Conservation (phyloP, 2,113 vertebrate species). For the Callocephalon fimbriatum region DNA sequence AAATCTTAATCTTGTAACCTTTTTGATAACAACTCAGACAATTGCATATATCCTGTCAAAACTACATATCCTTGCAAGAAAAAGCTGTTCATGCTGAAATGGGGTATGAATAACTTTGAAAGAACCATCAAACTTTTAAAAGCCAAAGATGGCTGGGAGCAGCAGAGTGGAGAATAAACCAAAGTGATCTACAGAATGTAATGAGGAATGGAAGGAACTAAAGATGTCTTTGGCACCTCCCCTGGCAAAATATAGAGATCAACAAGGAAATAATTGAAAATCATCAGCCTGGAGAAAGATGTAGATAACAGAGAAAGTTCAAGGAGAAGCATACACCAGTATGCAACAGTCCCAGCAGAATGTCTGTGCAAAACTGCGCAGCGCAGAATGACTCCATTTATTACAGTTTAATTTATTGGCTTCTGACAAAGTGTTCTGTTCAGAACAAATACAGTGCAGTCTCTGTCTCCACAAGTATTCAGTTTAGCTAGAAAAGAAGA, state of each 20-base stretch:
- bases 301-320: neutral
- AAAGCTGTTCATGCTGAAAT: neutral
- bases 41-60: neutral
- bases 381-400: conserved; percentile 18
- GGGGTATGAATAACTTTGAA: neutral
- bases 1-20: neutral
- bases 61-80: neutral
- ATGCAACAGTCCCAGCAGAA: neutral
- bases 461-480: neutral
- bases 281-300: conserved; percentile 6
- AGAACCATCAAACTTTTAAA: neutral
- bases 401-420: conserved; percentile 22
- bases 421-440: conserved; percentile 4
- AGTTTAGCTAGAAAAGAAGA: neutral
- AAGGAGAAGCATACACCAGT: neutral
- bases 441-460: conserved; percentile 9
- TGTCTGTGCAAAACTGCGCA: accelerated
- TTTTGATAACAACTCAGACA: neutral
- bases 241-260: neutral
- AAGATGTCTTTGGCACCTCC: neutral
- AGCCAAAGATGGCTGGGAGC: neutral
- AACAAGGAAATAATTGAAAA: conserved; percentile 8
- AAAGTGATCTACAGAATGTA: neutral
- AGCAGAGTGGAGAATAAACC: neutral
- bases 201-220: neutral